These are phyloP conservation scores for Tragelaphus imberbis DNA, from an alignment of 2,113 vertebrate genomes.

Conservation along the genomic window DNA sequence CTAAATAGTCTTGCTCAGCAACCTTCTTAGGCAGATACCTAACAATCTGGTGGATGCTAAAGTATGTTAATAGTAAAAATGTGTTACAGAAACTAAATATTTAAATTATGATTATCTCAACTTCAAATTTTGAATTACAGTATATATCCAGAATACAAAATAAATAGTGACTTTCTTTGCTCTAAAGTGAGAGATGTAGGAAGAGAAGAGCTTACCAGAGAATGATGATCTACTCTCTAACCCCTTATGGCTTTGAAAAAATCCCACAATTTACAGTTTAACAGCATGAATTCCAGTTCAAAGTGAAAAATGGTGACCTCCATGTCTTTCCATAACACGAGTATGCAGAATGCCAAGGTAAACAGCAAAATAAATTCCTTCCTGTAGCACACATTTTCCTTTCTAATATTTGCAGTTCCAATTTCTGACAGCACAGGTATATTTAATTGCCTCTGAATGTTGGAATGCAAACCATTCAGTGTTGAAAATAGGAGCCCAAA, in stretches of 20 bases:
- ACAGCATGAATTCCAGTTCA: constrained; percentile 1
- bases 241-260: constrained; percentile 16
- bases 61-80: background rate
- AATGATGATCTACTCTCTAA: background rate
- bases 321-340: background rate
- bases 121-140: constrained; percentile 38
- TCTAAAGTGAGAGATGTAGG: background rate
- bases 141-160: constrained; percentile 32
- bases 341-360: background rate
- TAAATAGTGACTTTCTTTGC: constrained; percentile 30
- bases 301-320: background rate
- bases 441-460: constrained; percentile 28
- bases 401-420: constrained; percentile 38
- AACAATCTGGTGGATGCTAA: constrained; percentile 6
- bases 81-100: constrained; percentile 52
- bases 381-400: constrained; percentile 23
- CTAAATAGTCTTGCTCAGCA: background rate
- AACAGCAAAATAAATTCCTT: background rate
- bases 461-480: background rate
- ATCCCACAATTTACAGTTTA: background rate
- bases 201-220: constrained; percentile 35
- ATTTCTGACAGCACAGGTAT: constrained; percentile 19
- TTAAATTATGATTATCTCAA: constrained; percentile 54
- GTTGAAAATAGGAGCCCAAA: background rate
- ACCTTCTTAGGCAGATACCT: background rate